A percentile compares a stretch with the other conserved stretches of the same genome.
Conservation (phyloP, 2,888 invertebrate species). For the Baronia brevicornis region DNA sequence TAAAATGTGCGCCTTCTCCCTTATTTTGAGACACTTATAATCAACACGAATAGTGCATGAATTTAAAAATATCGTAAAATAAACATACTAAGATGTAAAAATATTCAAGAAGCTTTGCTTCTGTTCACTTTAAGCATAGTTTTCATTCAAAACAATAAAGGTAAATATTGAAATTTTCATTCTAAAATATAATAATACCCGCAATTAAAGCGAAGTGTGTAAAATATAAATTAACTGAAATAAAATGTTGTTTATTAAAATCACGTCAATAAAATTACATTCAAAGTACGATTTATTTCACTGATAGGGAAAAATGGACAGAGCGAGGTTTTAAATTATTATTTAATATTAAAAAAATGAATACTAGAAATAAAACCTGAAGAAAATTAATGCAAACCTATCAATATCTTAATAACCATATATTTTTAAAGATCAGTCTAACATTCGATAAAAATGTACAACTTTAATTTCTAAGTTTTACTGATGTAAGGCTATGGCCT, state of each 20-base stretch:
- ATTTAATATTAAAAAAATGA: slow-evolving; percentile 36
- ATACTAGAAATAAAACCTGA: slow-evolving; percentile 41
- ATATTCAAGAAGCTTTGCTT: no score
- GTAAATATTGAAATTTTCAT: no score
- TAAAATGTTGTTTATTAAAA: slow-evolving; percentile 32
- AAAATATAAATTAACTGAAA: no score
- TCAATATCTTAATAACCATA: slow-evolving; percentile 53
- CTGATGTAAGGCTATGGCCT: slow-evolving; percentile 53
- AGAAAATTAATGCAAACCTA: slow-evolving; percentile 56
- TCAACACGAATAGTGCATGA: no score
- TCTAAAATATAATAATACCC: no score
- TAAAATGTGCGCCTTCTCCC: no score
- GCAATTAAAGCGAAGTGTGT: no score
- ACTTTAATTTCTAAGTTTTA: slow-evolving; percentile 43
- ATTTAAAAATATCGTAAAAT: no score
- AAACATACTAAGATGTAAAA: no score
- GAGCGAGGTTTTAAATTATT: slow-evolving; percentile 41
- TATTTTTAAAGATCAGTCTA: slow-evolving; percentile 73
- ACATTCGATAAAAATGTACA: slow-evolving; percentile 72
- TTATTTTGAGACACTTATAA: no score
- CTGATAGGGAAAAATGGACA: slow-evolving; percentile 53
- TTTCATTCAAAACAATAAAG: no score
- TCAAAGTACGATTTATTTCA: slow-evolving; percentile 54
- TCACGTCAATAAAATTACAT: slow-evolving; percentile 39
- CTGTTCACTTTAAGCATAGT: no score